Base-by-base conservation (phyloP, 1,140 invertebrate species). In the Coenobita brevimanus region DNA sequence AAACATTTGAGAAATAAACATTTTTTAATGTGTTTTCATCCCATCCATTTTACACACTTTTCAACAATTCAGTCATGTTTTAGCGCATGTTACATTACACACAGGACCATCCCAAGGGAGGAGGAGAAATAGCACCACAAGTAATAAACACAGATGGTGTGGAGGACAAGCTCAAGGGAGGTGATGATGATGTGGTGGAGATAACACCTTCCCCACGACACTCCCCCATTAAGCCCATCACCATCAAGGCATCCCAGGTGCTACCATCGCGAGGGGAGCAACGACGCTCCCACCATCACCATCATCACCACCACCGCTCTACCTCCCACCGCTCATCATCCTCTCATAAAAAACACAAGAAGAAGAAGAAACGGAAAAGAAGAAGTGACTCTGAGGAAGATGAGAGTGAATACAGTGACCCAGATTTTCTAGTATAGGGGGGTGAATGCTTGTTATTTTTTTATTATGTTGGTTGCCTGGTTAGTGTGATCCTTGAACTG, bases 381-480 rank as follows among this genome's bases (percentile, higher is more conserved):
- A 90, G 94, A 92, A 91, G 92, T 80, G 94, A 94, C 69, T 95
- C 93, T 43, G 94, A 94, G 90, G 95, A 95, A 57, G 95, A 94
- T 91, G 95, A 94, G 81, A 94, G 95, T 90, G 94, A 95, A 89
- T 95, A 93, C 91, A 95, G 95, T 93, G 95, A 96, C 92, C 95
- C 95, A 78, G 95, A 96, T 92, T 96, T 94, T 76, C 82, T 88
- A 30, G 89, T 88, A 54, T 87, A 87, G 85, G 79, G 38, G 78
- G 50, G 79, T 17, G 73, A 76, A 46, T 38, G 24, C 46, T 50
- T 50, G 46, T 50, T 50, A 17, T 50, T 6, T 50, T 50, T 50
- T 8, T 50, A 50, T 50, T 50, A 8, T 17, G 46, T 50, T 50
- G 46, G 46, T 50, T 50, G 46, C 6, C 17, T 50, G 46, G 46